Evolutionary conservation across 92 coral and sea anemone genomes (phyloP).

Genomic region (Phenganax subtilis): DNA sequence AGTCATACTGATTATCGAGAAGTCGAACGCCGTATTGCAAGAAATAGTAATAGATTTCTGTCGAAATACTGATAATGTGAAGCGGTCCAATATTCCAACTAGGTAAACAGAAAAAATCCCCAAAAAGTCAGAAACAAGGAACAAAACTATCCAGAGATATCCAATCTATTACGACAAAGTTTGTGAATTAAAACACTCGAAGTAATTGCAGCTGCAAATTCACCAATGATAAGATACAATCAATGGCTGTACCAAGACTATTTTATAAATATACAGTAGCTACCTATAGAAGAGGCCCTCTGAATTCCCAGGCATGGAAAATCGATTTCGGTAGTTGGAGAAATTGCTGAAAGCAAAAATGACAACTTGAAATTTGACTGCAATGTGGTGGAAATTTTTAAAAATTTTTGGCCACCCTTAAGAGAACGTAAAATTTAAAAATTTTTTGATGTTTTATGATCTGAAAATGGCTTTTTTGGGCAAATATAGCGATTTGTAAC

Average conservation of each 20-base stretch:
- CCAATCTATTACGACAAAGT: no score
- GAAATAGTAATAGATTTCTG: constrained; percentile 74
- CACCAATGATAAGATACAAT: no score
- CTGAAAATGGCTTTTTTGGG: no score
- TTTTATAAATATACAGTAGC: not conserved
- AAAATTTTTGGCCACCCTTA: no score
- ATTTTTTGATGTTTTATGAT: no score
- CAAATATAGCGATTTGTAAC: no score
- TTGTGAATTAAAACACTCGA: no score
- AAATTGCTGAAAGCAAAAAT: constrained; percentile 68
- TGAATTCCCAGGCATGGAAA: constrained; percentile 86
- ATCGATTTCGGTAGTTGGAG: constrained; percentile 80
- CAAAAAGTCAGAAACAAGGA: not conserved
- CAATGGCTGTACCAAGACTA: no score
- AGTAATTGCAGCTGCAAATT: no score
- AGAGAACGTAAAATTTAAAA: no score
- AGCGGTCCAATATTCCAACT: constrained; percentile 92
- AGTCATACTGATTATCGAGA: constrained; percentile 71
- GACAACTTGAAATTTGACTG: not conserved
- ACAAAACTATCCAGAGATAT: no score
- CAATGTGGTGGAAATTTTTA: no score
- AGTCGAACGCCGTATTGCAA: constrained; percentile 65
- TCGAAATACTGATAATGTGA: constrained; percentile 80
- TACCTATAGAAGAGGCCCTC: constrained; percentile 87
- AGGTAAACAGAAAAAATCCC: not conserved